phyloP scores from a whole-genome alignment of 2,888 invertebrate species.

The Drosophila neotestacea region DNA sequence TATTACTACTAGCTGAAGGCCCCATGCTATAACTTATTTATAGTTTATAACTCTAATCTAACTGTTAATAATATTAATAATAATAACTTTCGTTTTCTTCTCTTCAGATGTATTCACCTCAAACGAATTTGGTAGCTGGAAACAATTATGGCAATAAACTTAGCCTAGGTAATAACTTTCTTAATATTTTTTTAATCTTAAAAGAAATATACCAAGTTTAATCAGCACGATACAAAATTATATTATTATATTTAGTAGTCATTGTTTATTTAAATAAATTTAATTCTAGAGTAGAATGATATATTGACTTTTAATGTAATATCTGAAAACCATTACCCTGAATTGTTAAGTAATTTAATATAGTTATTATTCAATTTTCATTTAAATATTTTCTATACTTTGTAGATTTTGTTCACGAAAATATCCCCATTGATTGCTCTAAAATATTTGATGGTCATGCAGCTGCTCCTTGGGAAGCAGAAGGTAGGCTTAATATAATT shows the following conservation, averaged over 20 bases:
- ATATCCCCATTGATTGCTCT: constrained; percentile 28
- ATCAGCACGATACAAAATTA: too few species aligned
- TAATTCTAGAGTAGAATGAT: background rate
- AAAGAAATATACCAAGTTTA: too few species aligned
- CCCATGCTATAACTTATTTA: too few species aligned
- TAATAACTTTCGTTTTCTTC: background rate
- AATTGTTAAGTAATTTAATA: too few species aligned
- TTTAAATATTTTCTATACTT: background rate
- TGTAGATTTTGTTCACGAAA: constrained; percentile 38
- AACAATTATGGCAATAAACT: constrained; percentile 39
- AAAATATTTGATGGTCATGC: constrained; percentile 43
- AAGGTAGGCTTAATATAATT: too few species aligned
- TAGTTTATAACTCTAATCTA: background rate
- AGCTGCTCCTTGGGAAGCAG: constrained; percentile 40
- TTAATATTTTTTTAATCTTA: too few species aligned
- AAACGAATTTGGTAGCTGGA: constrained; percentile 25
- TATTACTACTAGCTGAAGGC: too few species aligned
- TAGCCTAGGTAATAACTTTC: constrained; percentile 31
- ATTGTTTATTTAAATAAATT: too few species aligned
- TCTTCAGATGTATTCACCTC: constrained; percentile 45
- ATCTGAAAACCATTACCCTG: too few species aligned
- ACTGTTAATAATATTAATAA: background rate
- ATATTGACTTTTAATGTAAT: too few species aligned
- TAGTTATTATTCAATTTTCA: too few species aligned
- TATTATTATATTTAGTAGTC: too few species aligned